These are phyloP conservation scores for Sweltsa coloradensis DNA, from an alignment of 1,140 invertebrate species.

Conservation along the genomic window DNA sequence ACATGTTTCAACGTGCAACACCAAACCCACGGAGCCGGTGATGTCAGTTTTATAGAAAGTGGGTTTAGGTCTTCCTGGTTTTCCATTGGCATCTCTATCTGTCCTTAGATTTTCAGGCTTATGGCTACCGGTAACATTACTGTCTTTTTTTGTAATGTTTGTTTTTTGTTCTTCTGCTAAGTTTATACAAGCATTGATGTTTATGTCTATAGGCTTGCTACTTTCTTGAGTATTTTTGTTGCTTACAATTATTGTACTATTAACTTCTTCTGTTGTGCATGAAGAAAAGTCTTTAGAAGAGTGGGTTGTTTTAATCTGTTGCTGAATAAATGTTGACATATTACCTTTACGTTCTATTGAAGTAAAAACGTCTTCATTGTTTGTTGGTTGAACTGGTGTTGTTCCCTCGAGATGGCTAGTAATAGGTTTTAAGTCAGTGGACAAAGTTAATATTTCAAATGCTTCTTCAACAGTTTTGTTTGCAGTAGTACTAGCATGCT, in stretches of 20 bases:
- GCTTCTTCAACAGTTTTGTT: background rate
- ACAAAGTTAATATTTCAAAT: background rate
- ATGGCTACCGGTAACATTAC: background rate
- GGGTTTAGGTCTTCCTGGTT: background rate
- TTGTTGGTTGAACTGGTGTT: too few species aligned
- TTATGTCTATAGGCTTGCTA: background rate
- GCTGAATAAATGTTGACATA: too few species aligned
- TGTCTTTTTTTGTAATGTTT: background rate
- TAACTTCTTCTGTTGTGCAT: too few species aligned
- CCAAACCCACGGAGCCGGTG: background rate
- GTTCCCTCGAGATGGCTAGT: too few species aligned
- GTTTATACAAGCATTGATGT: background rate
- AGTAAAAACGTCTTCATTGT: too few species aligned
- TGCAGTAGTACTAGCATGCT: background rate
- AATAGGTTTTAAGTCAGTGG: too few species aligned
- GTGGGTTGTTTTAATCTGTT: too few species aligned
- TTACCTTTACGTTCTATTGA: too few species aligned
- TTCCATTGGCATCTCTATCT: background rate
- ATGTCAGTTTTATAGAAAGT: background rate
- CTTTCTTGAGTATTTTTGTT: too few species aligned
- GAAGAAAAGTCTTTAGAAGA: too few species aligned
- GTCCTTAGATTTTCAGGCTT: too few species aligned
- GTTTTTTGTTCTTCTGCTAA: background rate
- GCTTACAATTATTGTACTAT: too few species aligned
- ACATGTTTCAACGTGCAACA: conserved; percentile 31